Base-by-base conservation (phyloP, 2,797 vertebrate species). In the Gobionotothen gibberifrons region DNA sequence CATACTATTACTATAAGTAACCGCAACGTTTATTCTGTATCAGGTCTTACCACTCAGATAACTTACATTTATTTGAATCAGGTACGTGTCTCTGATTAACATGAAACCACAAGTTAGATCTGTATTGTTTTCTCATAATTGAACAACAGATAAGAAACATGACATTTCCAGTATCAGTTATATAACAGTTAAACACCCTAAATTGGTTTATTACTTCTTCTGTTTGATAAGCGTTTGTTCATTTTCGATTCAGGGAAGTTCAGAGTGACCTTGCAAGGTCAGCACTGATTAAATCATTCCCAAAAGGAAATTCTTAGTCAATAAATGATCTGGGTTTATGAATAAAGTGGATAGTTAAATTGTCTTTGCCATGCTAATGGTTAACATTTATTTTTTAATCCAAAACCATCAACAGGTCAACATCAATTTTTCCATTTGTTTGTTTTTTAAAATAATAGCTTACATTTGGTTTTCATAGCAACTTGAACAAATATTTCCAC, bases 161-260 rank as follows among this genome's bases (percentile, higher is more conserved):
- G 61, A 58, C 72, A 48, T 78, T 65, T 75, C 78, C 69, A 68
- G 73, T 68, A 63, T 71, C 9, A 29, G 58, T 52, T 22, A 40
- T 32, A 67, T 29, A 0, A 9, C 29, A 74, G n/a, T 43, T 64
- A 70, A 81, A 56, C 15, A 72, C 2, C 14, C 32, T 61, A 54
- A 49, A 67, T 53, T 67, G 71, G 63, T 85, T 89, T 85, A 83
- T 73, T 55, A 48, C 85, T 63, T 83, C 55, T 81, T 67, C 61
- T 85, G 69, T 59, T 54, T 82, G 86, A 90, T 90, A 90, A 84
- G 75, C 74, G 62, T 49, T 59, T 71, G 32, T 39, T 69, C n/a
- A 39, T 61, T 82, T 85, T 87, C 1, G 3, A 82, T 73, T 73
- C 51, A 71, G 77, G 53, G 52, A 70, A 65, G 49, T 54, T 62